These are phyloP conservation scores for Troglohyphantes excavatus DNA, from an alignment of 2,888 invertebrate species.

Conservation along the genomic window DNA sequence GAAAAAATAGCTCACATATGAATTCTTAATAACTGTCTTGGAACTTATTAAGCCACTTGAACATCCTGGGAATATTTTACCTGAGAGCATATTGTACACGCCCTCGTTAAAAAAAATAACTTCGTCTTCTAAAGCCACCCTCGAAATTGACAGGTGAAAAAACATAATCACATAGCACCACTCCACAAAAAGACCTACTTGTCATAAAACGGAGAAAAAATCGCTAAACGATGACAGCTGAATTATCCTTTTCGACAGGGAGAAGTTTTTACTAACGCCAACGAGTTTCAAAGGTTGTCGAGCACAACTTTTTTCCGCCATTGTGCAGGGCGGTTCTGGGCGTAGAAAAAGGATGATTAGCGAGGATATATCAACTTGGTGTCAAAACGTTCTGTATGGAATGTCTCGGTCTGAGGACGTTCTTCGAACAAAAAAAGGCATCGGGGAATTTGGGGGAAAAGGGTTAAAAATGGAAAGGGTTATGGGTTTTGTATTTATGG, in stretches of 20 bases:
- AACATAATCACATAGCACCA: not conserved
- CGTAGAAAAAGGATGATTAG: not conserved
- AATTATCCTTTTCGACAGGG: not conserved
- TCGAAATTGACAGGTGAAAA: not conserved
- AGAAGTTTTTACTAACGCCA: not conserved
- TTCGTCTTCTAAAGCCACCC: no score
- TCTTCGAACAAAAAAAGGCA: not conserved
- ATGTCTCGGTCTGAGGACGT: not conserved
- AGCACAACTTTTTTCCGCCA: not conserved
- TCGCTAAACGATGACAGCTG: not conserved
- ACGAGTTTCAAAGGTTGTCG: not conserved
- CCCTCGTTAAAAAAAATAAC: not conserved
- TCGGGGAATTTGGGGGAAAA: not conserved
- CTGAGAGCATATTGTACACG: no score
- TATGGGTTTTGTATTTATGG: not conserved
- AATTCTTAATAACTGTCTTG: no score
- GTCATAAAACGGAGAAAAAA: not conserved
- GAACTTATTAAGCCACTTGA: no score
- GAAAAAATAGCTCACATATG: no score
- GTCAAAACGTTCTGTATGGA: constrained; percentile 1
- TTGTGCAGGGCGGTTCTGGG: not conserved
- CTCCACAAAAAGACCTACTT: not conserved
- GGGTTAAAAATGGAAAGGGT: not conserved
- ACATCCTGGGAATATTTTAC: no score
- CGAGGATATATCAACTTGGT: not conserved